Base-by-base conservation (phyloP, 1,140 invertebrate species). In the Rhopalosiphum maidis region DNA sequence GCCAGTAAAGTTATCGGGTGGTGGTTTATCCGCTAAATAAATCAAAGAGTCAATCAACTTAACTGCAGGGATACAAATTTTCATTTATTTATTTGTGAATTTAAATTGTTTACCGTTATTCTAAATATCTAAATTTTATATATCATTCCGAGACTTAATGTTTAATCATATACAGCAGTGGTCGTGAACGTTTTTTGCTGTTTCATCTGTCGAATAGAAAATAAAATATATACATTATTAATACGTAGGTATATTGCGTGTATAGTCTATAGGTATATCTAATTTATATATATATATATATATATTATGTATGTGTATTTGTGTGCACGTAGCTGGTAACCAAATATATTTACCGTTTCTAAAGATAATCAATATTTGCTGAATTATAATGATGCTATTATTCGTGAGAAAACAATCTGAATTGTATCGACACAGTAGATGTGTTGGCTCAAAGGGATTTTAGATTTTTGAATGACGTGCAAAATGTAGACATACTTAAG, bases 321-420 rank as follows among this genome's bases (percentile, higher is more conserved):
- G 60, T 77, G 30, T n/a, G 15, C 15, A n/a, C 30, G 4, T 68
- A 77, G 30, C 30, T 77, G 60, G 60, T 77, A 77, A 77, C 60
- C 15, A 77, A 77, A 77, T 77, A 77, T n/a, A 77, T 77, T 77
- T 77, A 77, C 60, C 60, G 60, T 77, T 77, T 77, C 60, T 77
- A 77, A 77, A 77, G 30, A 77, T 77, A 77, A 77, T 77, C 43
- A 86, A 41, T 85, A 41, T 41, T 85, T 85, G 43, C 23, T 86
- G 25, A 43, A 48, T 46, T 46, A 18, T 43, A 86, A 41, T 86
- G 43, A 46, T 86, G 43, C 41, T 54, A 89, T 89, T 89, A 35
- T 54, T 88, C 48, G 46, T 35, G n/a, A 48, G 18, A 88, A 77
- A 89, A 89, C 30, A 89, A 37, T 89, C 37, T 51, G 25, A 89